A percentile compares a stretch with the other conserved stretches of the same genome.
phyloP scores from a whole-genome alignment of 2,888 invertebrate genomes.

The Ectemnius cavifrons region DNA sequence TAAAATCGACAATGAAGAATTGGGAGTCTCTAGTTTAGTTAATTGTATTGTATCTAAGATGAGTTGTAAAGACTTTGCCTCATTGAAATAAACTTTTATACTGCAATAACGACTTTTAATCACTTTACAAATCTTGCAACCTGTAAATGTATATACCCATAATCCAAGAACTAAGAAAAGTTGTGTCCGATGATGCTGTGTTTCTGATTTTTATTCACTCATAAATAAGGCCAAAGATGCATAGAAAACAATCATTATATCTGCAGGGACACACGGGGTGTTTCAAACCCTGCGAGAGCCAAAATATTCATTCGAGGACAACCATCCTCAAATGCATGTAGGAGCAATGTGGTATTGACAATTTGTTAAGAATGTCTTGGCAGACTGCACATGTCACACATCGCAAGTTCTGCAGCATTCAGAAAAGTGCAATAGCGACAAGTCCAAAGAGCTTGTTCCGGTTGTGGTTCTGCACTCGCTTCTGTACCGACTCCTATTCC shows the following conservation, averaged over 20 bases:
- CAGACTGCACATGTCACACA: constrained; percentile 96
- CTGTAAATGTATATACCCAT: neutral
- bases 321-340: constrained; percentile 40
- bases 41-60: constrained; percentile 84
- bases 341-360: constrained; percentile 46
- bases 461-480: constrained; percentile 66
- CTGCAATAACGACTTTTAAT: neutral
- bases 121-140: neutral
- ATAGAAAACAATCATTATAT: constrained; percentile 67
- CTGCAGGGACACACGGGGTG: constrained; percentile 54
- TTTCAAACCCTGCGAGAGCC: constrained; percentile 62
- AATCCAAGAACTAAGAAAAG: neutral
- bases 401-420: constrained; percentile 86
- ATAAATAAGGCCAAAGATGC: constrained; percentile 67
- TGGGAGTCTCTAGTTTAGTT: constrained; percentile 77
- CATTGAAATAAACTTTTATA: constrained; percentile 56
- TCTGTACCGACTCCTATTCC: constrained; percentile 67
- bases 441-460: constrained; percentile 86
- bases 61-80: constrained; percentile 82
- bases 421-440: constrained; percentile 96
- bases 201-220: constrained; percentile 56
- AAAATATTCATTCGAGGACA: constrained; percentile 54
- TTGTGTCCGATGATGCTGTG: no score
- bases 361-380: constrained; percentile 81
- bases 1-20: constrained; percentile 81